A percentile compares a stretch with the other conserved stretches of the same genome.
phyloP scores from a whole-genome alignment of 1,140 invertebrate genomes.

The Trigoniulus corallinus region DNA sequence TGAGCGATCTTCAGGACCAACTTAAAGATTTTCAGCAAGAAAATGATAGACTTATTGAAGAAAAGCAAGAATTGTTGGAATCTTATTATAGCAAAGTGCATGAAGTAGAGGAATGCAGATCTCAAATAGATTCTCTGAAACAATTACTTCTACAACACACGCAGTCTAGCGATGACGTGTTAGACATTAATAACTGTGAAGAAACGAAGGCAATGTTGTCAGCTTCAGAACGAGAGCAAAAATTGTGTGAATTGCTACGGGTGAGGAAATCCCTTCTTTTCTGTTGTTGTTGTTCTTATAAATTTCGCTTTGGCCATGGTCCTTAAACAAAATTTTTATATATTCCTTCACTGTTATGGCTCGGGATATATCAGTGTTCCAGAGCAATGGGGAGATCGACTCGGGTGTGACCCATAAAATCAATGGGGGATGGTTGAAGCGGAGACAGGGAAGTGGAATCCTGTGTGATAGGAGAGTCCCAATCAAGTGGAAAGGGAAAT shows the following conservation, averaged over 20 bases:
- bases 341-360: no score
- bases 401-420: no score
- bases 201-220: conserved; percentile 23
- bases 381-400: no score
- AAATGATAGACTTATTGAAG: conserved; percentile 67
- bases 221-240: conserved; percentile 56
- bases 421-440: no score
- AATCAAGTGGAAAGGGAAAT: no score
- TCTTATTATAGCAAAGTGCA: conserved; percentile 82
- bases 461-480: no score
- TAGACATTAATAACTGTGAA: conserved; percentile 35
- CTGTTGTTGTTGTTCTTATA: background rate
- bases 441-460: no score
- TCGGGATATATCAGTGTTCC: no score
- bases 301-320: background rate
- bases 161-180: no score
- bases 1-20: conserved; percentile 70
- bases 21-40: conserved; percentile 68
- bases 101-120: conserved; percentile 55
- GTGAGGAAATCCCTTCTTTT: conserved; percentile 29
- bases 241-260: conserved; percentile 68
- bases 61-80: conserved; percentile 73
- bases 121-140: conserved; percentile 28
- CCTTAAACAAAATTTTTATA: background rate
- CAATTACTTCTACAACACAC: conserved; percentile 15